Evolutionary conservation across 2,888 invertebrate species (phyloP), one percentile per base, ranked within the genome.

Genomic region (Scaeva pyrastri): DNA sequence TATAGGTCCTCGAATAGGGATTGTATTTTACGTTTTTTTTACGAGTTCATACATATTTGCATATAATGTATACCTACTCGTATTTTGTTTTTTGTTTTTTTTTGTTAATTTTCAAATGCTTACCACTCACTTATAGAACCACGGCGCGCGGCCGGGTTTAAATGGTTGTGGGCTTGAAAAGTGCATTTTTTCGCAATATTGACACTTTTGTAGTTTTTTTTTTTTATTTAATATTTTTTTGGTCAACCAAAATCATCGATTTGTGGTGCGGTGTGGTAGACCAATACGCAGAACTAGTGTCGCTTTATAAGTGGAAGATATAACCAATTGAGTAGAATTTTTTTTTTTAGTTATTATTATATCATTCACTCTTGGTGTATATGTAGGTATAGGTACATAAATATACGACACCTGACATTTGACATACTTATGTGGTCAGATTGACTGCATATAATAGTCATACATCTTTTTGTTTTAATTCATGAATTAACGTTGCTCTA

Each of bases 211-310:
- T 87, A 78, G 72, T 83, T 72, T 78, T 31, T 56, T 16, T 52
- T 39, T 21, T 41, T 50, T 39, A 11, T 19, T 14, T 58, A 11
- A 36, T 39, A 14, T 60, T 39, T 86, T 78, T 86, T 87, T 39
- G 87, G 83, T 87, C 74, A 87, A 79, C 82, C 87, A 45, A 83
- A 83, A 83, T 87, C 87, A 87, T 83, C 83, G 83, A 87, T 87
- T 82, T 87, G 83, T 72, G 82, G 87, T 71, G 55, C 77, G 75
- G 75, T 74, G 83, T 74, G 83, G 87, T 78, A 75, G 66, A 87
- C 87, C 87, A 48, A 79, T 78, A 68, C 71, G 71, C 75, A 45
- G 73, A 70, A 86, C 82, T 82, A 86, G 77, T 82, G 77, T 77
- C 68, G 56, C 71, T 45, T 86, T 64, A 66, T 74, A 58, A 78